Conservation (phyloP, 2,888 invertebrate genomes). For the Aphrophora alni region DNA sequence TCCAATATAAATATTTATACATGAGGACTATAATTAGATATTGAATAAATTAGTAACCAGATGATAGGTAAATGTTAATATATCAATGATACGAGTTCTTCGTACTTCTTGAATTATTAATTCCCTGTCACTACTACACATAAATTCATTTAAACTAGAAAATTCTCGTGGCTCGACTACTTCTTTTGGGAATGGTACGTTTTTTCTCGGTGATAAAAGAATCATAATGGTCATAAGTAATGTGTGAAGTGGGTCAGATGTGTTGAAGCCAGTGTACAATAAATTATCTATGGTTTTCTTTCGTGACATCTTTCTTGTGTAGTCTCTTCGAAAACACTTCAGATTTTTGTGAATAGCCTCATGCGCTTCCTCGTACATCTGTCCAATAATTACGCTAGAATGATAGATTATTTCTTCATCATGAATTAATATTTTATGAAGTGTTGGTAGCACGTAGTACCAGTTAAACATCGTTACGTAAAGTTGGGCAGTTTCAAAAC, state of each 20-base stretch:
- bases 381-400: slow-evolving; percentile 48
- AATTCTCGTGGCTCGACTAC: not conserved
- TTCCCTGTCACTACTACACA: too few species aligned
- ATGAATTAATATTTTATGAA: slow-evolving; percentile 10
- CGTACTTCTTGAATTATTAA: too few species aligned
- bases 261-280: not conserved
- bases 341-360: not conserved
- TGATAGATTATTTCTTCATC: not conserved
- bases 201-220: too few species aligned
- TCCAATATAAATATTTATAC: too few species aligned
- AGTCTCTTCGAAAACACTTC: not conserved
- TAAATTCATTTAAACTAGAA: too few species aligned
- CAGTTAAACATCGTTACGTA: not conserved
- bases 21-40: too few species aligned
- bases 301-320: slow-evolving; percentile 10
- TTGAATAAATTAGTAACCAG: too few species aligned
- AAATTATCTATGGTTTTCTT: slow-evolving; percentile 10
- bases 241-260: not conserved
- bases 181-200: not conserved
- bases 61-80: too few species aligned
- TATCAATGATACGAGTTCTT: too few species aligned
- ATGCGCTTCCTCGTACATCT: slow-evolving; percentile 1
- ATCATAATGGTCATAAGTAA: too few species aligned
- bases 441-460: not conserved
- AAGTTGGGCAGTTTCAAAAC: not conserved